Percentiles rank a stretch among this genome's conserved stretches.
Conservation (phyloP, 2,113 vertebrate species). For the Ameiurus melas region DNA sequence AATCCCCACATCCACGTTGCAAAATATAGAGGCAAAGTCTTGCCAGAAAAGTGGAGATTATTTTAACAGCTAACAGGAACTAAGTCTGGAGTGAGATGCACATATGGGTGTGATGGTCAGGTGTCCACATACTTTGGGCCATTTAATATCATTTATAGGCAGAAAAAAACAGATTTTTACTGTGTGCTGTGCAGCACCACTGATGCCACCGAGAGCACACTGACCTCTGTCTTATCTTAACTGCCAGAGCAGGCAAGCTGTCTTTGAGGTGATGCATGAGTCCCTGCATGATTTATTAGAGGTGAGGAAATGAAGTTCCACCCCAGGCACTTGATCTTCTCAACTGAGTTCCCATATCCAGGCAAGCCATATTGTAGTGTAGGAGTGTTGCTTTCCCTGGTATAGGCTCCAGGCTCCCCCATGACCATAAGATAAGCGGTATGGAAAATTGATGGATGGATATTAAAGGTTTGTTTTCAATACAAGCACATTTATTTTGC, state of each 20-base stretch:
- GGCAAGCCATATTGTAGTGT: neutral
- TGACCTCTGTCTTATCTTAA: slow-evolving; percentile 25
- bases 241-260: slow-evolving; percentile 19
- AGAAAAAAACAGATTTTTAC: neutral
- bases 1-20: neutral
- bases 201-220: neutral
- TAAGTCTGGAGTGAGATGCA: neutral
- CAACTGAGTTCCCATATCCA: slow-evolving; percentile 2
- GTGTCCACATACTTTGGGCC: neutral
- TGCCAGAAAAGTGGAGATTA: neutral
- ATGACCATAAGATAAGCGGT: too few species aligned
- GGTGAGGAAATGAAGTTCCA: slow-evolving; percentile 22
- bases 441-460: too few species aligned
- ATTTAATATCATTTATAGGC: neutral
- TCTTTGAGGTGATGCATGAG: slow-evolving; percentile 19
- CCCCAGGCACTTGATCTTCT: slow-evolving; percentile 27
- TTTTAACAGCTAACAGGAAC: neutral
- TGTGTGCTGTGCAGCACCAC: neutral
- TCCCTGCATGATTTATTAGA: slow-evolving; percentile 35
- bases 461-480: neutral
- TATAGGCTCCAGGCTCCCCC: too few species aligned
- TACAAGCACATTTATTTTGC: neutral
- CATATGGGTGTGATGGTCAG: neutral
- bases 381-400: neutral
- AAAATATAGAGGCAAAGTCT: neutral